phyloP scores from a whole-genome alignment of 2,113 vertebrate genomes.

The Colossoma macropomum region DNA sequence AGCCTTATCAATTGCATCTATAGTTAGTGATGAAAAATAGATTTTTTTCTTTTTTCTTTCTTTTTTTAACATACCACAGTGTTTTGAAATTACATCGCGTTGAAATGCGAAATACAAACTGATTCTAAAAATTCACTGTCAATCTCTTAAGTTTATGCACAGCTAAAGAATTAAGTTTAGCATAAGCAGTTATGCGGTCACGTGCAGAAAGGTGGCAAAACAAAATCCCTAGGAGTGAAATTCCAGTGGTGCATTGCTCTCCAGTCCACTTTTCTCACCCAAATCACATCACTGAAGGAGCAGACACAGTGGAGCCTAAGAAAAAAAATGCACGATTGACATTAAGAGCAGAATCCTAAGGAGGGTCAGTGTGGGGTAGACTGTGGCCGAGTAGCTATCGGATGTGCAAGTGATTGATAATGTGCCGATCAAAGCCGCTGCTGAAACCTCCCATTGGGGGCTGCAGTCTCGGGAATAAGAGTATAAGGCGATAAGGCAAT shows the following conservation, averaged over 20 bases:
- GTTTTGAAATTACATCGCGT: too few relatives aligned
- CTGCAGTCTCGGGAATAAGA: not conserved
- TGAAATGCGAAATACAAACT: too few relatives aligned
- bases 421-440: constrained; percentile 57
- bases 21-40: too few relatives aligned
- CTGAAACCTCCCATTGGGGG: constrained; percentile 23
- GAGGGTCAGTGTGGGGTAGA: constrained; percentile 79
- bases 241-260: constrained; percentile 28
- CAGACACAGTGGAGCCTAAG: constrained; percentile 88
- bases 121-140: too few relatives aligned
- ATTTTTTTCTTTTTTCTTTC: too few relatives aligned
- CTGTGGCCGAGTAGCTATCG: constrained; percentile 64
- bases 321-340: constrained; percentile 85
- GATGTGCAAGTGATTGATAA: constrained; percentile 65
- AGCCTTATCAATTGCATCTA: too few relatives aligned
- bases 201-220: constrained; percentile 1
- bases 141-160: too few relatives aligned
- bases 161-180: too few relatives aligned
- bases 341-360: constrained; percentile 86
- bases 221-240: constrained; percentile 9
- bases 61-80: too few relatives aligned
- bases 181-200: not conserved
- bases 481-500: not conserved
- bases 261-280: constrained; percentile 70
- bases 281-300: constrained; percentile 81